These are phyloP conservation scores for Myotis findleyi DNA, from an alignment of 2,797 vertebrate species.

Conservation along the genomic window DNA sequence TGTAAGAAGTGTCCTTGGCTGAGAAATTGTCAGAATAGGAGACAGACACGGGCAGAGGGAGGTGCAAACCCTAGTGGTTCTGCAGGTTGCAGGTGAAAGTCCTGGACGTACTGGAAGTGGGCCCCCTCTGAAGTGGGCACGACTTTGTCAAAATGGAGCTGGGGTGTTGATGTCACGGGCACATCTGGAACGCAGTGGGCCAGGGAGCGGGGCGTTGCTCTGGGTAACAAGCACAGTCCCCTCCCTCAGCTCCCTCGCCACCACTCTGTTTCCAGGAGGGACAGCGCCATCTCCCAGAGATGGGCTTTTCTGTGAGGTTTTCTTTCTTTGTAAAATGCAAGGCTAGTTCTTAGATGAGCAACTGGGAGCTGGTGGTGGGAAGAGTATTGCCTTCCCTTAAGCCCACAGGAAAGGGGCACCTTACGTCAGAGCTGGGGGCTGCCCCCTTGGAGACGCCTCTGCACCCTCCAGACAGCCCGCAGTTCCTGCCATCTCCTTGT, in stretches of 20 bases:
- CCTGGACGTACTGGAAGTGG: not conserved
- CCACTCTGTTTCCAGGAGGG: conserved; percentile 76
- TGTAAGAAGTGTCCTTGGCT: not conserved
- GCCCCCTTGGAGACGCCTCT: conserved; percentile 42
- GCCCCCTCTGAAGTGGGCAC: not conserved
- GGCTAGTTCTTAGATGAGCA: conserved; percentile 64
- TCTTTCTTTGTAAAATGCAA: not conserved
- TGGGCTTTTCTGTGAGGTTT: not conserved
- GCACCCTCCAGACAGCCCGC: conserved; percentile 37
- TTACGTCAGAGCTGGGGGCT: conserved; percentile 56
- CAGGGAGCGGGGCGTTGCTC: conserved; percentile 80
- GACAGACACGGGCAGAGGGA: not conserved
- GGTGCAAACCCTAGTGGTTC: not conserved
- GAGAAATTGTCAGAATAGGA: not conserved
- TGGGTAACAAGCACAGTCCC: conserved; percentile 66
- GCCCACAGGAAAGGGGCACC: conserved; percentile 67
- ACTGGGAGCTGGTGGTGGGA: conserved; percentile 28
- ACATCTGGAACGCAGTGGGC: conserved; percentile 28
- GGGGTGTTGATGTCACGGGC: not conserved
- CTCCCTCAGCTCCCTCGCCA: conserved; percentile 79
- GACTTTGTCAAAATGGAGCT: not conserved
- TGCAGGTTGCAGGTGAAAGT: not conserved
- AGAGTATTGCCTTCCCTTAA: conserved; percentile 79
- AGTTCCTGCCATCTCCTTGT: conserved; percentile 43
- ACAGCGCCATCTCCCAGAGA: not conserved